Evolutionary conservation across 1,140 invertebrate genomes (phyloP).

Genomic region (Sitophilus oryzae): DNA sequence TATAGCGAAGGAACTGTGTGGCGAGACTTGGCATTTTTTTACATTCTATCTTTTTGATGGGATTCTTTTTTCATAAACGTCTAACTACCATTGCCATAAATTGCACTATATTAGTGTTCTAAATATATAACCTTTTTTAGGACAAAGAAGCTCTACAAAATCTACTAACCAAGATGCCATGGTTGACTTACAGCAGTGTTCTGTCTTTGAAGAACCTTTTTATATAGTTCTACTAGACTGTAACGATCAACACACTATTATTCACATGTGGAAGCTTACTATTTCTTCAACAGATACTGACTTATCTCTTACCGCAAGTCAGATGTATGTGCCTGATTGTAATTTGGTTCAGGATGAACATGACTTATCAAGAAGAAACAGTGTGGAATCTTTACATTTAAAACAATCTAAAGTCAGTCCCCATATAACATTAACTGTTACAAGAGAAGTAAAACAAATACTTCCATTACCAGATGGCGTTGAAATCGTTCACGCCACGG

Average conservation of each 20-base stretch:
- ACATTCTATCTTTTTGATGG: no score
- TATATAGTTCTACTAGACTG: conserved; percentile 91
- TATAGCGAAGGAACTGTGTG: no score
- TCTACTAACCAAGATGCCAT: conserved; percentile 60
- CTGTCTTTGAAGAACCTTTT: conserved; percentile 90
- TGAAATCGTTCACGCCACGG: conserved; percentile 84
- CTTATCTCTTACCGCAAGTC: conserved; percentile 49
- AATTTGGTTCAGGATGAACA: conserved; percentile 81
- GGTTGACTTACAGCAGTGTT: conserved; percentile 79
- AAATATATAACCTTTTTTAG: conserved; percentile 11
- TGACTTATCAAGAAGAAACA: conserved; percentile 46
- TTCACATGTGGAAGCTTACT: conserved; percentile 93
- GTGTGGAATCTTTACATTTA: conserved; percentile 40
- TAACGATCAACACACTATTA: conserved; percentile 71
- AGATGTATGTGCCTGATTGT: conserved; percentile 87
- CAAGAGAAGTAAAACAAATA: conserved; percentile 45
- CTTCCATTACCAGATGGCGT: conserved; percentile 83
- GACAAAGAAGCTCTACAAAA: conserved; percentile 45
- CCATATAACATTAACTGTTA: conserved; percentile 40
- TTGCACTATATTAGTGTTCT: no score
- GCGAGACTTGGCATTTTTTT: no score
- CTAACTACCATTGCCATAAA: no score
- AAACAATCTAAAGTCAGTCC: conserved; percentile 41
- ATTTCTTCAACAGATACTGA: conserved; percentile 64
- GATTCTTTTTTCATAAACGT: no score